Evolutionary conservation across 2,888 invertebrate genomes (phyloP), one percentile per base, ranked within the genome.

Genomic region (Prosapia bicincta): DNA sequence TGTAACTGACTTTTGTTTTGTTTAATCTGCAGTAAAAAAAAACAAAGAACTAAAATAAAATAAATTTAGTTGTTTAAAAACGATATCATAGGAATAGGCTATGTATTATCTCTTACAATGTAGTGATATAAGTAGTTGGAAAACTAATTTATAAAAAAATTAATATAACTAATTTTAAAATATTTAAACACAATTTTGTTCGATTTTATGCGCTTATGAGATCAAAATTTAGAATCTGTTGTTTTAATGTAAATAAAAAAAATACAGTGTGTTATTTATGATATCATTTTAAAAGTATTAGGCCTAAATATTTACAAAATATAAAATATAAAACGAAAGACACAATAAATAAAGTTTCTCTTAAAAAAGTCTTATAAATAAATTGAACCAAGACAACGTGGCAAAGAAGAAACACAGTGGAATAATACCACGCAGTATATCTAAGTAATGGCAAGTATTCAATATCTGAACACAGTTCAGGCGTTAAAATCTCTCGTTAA

Each of bases 361-460:
- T 38, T 38, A 38, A 3, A 38, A 38, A 10, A 10, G 38, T 20
- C 54, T 54, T 54, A 54, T 54, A 54, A 54, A 54, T 54, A 54
- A 54, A 54, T 20, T 54, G 20, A 54, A 54, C n/a, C n/a, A 54
- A 54, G 3, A 54, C 2, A 54, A 1, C 20, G 30, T 20, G 54
- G 54, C 7, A 20, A 20, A 54, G 1, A 20, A 54, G 38, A 38
- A 7, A 38, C 38, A 13, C 13, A 13, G 15, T 38, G 2, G 5
- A 38, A 13, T 38, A 38, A 54, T 20, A 54, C 54, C 20, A 54
- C 20, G 13, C 10, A 20, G 54, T 54, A 54, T 54, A 54, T 13
- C 54, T 54, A 54, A 54, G 13, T 54, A 74, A 74, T 74, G 74
- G 74, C 74, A 74, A 74, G 74, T 66, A 74, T 69, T 74, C 74